phyloP scores from a whole-genome alignment of 2,888 invertebrate genomes.

The Polietes domitor region DNA sequence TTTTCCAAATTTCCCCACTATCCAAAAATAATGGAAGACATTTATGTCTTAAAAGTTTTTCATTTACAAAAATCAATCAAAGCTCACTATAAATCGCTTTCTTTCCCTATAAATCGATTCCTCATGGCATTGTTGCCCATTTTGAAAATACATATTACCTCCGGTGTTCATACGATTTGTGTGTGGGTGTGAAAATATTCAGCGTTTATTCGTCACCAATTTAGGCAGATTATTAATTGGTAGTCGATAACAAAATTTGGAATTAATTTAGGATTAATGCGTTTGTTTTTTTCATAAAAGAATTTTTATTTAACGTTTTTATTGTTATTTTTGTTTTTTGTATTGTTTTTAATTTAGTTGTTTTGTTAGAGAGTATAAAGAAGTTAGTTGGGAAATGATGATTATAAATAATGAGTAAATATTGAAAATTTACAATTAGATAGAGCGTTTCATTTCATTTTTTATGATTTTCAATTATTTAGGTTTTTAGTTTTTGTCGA shows the following conservation, averaged over 20 bases:
- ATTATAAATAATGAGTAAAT: conserved; percentile 55
- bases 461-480: background rate
- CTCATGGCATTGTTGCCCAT: too few species aligned
- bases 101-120: too few species aligned
- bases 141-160: background rate
- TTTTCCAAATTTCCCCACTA: too few species aligned
- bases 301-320: conserved; percentile 49
- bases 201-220: conserved; percentile 7
- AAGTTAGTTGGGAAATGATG: conserved; percentile 38
- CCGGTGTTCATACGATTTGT: background rate
- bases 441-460: conserved; percentile 30
- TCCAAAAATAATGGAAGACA: too few species aligned
- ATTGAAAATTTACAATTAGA: conserved; percentile 45
- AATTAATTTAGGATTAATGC: conserved; percentile 22
- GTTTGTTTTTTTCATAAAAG: conserved; percentile 32
- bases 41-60: too few species aligned
- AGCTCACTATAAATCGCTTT: too few species aligned
- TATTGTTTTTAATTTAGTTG: too few species aligned
- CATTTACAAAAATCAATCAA: too few species aligned
- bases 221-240: background rate
- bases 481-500: conserved; percentile 12
- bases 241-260: conserved; percentile 23
- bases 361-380: conserved; percentile 53
- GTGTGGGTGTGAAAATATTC: background rate
- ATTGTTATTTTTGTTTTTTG: conserved; percentile 28